A percentile compares a stretch with the other conserved stretches of the same genome.
phyloP scores from a whole-genome alignment of 2,888 invertebrate species.

The Rotaria sp. region DNA sequence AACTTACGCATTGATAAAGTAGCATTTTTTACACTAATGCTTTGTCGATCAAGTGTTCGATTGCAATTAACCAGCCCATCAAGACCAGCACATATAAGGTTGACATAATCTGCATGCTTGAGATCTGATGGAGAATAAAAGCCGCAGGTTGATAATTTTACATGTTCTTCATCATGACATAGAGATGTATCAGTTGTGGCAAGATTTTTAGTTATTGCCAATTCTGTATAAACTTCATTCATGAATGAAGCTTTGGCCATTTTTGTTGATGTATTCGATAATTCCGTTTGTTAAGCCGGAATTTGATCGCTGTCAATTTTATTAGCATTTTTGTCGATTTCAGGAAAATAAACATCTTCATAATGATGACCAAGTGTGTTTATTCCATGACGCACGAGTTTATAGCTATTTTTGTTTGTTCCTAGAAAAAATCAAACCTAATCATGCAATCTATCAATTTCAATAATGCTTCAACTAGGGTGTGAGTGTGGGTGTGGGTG shows the following conservation, averaged over 20 bases:
- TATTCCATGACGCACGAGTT: too few relatives aligned
- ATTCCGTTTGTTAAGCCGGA: background rate
- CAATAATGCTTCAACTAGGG: too few relatives aligned
- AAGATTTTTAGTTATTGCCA: background rate
- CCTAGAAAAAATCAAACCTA: too few relatives aligned
- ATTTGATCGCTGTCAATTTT: background rate
- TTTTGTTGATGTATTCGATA: background rate
- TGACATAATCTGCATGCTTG: background rate
- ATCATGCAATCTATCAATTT: too few relatives aligned
- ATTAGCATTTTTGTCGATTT: background rate
- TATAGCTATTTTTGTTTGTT: too few relatives aligned
- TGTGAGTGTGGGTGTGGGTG: too few relatives aligned
- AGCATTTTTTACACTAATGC: background rate
- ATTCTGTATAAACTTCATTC: background rate
- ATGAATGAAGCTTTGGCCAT: background rate
- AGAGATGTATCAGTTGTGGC: background rate
- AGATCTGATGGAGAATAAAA: background rate
- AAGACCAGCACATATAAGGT: background rate
- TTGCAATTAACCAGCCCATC: background rate
- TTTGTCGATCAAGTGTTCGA: background rate
- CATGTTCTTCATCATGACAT: background rate
- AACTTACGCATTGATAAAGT: background rate
- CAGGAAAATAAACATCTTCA: background rate
- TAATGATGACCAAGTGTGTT: background rate
- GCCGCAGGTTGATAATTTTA: background rate